Conservation (phyloP, 1,140 invertebrate genomes). For the Drosophila bipectinata region DNA sequence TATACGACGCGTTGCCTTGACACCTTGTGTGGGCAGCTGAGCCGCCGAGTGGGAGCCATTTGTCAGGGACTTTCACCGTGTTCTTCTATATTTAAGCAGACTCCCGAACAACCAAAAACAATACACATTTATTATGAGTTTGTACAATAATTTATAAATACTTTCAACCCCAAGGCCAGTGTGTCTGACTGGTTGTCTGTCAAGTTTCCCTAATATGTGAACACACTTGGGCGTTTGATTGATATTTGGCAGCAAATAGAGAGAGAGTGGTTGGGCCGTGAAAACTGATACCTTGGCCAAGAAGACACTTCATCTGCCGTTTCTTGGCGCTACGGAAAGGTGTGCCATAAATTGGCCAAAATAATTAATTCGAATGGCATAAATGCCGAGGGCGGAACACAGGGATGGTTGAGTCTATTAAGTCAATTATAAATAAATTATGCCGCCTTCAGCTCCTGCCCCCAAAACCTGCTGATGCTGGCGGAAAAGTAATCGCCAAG, state of each 20-base stretch:
- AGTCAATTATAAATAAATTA: conserved; percentile 81
- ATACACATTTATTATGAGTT: conserved; percentile 47
- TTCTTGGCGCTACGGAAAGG: neutral
- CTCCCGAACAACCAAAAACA: conserved; percentile 19
- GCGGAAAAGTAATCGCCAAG: conserved; percentile 48
- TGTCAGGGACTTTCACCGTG: conserved; percentile 5
- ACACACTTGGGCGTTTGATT: conserved; percentile 43
- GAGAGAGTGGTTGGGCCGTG: conserved; percentile 22
- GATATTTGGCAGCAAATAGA: conserved; percentile 48
- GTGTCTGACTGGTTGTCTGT: conserved; percentile 42
- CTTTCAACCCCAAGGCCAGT: conserved; percentile 30
- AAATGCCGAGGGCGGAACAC: conserved; percentile 39
- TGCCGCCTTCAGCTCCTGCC: conserved; percentile 43
- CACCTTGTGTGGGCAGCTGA: conserved; percentile 39
- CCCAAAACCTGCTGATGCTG: conserved; percentile 28
- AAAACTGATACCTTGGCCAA: conserved; percentile 60
- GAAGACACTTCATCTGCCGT: neutral
- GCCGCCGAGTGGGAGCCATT: conserved; percentile 7
- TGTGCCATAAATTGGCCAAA: conserved; percentile 59
- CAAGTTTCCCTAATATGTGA: conserved; percentile 42
- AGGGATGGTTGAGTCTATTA: conserved; percentile 59
- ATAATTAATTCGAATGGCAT: conserved; percentile 64
- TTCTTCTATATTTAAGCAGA: conserved; percentile 32
- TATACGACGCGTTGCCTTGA: conserved; percentile 52
- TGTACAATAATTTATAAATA: conserved; percentile 47